These are phyloP conservation scores for Grammomys dolichurus DNA, from an alignment of 2,113 vertebrate genomes.

Conservation along the genomic window DNA sequence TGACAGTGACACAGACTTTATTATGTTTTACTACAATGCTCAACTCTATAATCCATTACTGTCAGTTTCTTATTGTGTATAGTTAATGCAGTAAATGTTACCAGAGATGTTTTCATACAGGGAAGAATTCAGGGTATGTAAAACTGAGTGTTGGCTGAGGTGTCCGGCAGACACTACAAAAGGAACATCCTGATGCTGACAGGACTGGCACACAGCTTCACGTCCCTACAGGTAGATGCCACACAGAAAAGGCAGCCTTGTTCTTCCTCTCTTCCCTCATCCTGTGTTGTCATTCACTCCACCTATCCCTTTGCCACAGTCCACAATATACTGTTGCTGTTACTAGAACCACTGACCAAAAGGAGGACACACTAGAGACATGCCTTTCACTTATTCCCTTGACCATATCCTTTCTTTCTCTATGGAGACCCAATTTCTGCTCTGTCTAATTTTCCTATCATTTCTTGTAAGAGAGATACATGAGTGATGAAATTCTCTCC, in stretches of 20 bases:
- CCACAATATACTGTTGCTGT: not conserved
- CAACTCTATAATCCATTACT: not conserved
- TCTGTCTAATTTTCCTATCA: not conserved
- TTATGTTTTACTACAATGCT: not conserved
- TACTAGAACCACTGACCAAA: not conserved
- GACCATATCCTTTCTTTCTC: not conserved
- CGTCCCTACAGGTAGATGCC: not conserved
- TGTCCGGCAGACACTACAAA: not conserved
- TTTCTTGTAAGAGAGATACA: conserved; percentile 23
- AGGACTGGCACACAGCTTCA: not conserved
- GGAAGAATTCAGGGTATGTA: not conserved
- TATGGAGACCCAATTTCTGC: conserved; percentile 4
- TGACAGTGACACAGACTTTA: not conserved
- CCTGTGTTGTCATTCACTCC: not conserved
- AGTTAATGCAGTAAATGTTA: not conserved
- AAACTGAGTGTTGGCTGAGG: not conserved
- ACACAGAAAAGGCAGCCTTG: not conserved
- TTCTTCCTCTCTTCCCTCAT: not conserved
- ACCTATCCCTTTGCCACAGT: not conserved
- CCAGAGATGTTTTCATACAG: not conserved
- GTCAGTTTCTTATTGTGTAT: not conserved
- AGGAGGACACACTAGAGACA: not conserved
- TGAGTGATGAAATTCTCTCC: not conserved
- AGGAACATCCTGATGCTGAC: not conserved
- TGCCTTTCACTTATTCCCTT: not conserved